Conservation (phyloP, 1,140 invertebrate genomes). For the Drosophila tsacasi region DNA sequence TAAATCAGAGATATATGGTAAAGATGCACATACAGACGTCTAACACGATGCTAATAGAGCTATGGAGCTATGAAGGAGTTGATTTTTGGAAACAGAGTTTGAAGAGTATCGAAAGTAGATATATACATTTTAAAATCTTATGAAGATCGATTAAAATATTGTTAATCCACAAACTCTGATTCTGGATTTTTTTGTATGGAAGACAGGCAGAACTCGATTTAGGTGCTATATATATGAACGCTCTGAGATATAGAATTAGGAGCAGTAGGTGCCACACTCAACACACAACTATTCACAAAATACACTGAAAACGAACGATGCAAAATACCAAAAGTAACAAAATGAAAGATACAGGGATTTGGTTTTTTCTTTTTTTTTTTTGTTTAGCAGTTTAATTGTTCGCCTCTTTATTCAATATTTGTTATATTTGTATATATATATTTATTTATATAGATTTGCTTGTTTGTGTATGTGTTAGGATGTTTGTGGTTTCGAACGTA, state of each 20-base stretch:
- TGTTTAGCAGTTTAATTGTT: constrained; percentile 42
- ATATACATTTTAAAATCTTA: neutral
- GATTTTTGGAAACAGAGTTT: constrained; percentile 33
- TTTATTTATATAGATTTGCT: constrained; percentile 26
- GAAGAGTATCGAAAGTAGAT: neutral
- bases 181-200: constrained; percentile 28
- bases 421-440: constrained; percentile 53
- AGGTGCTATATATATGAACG: constrained; percentile 49
- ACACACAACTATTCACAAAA: constrained; percentile 67
- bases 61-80: constrained; percentile 29
- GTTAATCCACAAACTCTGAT: constrained; percentile 14
- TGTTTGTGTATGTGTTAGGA: constrained; percentile 15
- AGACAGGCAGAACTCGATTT: constrained; percentile 48
- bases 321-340: constrained; percentile 50
- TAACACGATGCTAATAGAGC: constrained; percentile 49
- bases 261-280: constrained; percentile 54
- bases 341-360: constrained; percentile 45
- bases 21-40: constrained; percentile 40
- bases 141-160: neutral
- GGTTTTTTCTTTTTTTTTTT: neutral
- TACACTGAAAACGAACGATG: constrained; percentile 61
- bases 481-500: constrained; percentile 48
- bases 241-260: constrained; percentile 43
- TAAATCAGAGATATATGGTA: constrained; percentile 15
- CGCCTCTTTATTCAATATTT: constrained; percentile 70